Evolutionary conservation across 2,113 vertebrate genomes (phyloP).

Genomic region (Phalacrocorax brasilianus): DNA sequence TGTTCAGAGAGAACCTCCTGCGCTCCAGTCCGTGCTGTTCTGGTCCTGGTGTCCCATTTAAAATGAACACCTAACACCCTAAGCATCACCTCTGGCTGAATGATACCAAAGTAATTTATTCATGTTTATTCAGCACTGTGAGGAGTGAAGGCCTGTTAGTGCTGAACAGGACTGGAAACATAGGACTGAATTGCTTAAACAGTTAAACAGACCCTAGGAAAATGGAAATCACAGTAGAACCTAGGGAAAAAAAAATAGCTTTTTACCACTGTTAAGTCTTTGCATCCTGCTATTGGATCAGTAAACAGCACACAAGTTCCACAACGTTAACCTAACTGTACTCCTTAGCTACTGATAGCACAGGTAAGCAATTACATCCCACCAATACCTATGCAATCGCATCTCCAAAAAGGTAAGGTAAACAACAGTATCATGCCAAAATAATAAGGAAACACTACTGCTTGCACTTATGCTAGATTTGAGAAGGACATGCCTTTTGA

Average conservation of each 20-base stretch:
- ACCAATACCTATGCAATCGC: not conserved
- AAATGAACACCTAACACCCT: not conserved
- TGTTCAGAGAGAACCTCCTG: fast-evolving
- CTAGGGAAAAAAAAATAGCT: not conserved
- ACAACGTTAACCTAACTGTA: too few species aligned
- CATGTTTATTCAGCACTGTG: not conserved
- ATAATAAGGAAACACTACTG: not conserved
- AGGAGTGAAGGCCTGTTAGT: not conserved
- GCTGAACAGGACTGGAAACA: not conserved
- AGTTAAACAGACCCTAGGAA: not conserved
- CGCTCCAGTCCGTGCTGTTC: not conserved
- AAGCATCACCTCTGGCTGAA: not conserved
- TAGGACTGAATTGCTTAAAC: not conserved
- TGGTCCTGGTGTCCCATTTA: not conserved
- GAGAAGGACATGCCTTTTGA: not conserved
- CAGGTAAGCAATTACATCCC: not conserved
- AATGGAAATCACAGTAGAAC: not conserved
- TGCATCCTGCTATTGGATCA: not conserved
- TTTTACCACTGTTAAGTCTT: fast-evolving
- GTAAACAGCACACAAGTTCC: not conserved
- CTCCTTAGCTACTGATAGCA: not conserved
- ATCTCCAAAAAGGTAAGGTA: not conserved
- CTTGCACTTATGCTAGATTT: not conserved
- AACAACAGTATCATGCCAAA: not conserved
- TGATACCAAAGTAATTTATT: not conserved